Percentiles rank a stretch among this genome's conserved stretches.
Evolutionary conservation across 1,140 invertebrate species (phyloP).

Genomic region (Trichonephila clavata): DNA sequence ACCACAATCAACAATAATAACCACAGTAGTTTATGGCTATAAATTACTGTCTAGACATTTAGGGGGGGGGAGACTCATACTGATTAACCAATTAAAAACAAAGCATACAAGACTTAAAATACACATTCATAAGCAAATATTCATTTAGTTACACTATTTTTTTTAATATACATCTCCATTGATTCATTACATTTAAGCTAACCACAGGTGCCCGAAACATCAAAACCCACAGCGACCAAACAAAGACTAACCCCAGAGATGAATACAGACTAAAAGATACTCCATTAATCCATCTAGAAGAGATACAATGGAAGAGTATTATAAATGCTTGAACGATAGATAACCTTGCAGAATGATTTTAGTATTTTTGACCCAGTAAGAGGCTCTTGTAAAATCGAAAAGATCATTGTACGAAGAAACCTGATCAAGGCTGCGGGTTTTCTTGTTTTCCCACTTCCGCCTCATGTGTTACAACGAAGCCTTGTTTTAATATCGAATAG

Average conservation of each 20-base stretch:
- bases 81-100: background rate
- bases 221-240: background rate
- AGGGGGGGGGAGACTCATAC: background rate
- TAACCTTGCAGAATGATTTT: slow-evolving; percentile 33
- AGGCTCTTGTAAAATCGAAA: background rate
- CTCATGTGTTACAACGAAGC: background rate
- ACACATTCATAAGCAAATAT: background rate
- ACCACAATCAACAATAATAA: background rate
- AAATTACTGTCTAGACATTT: background rate
- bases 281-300: slow-evolving; percentile 1
- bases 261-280: background rate
- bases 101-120: background rate
- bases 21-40: background rate
- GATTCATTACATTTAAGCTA: background rate
- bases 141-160: background rate
- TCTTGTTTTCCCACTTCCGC: background rate
- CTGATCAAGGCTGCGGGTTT: slow-evolving; percentile 18
- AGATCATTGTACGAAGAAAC: slow-evolving; percentile 31
- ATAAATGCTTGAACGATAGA: slow-evolving; percentile 41
- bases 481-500: background rate
- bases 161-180: background rate
- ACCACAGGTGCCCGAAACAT: slow-evolving; percentile 3
- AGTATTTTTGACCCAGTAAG: slow-evolving; percentile 42
- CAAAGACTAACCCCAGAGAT: background rate
- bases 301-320: slow-evolving; percentile 38